phyloP scores from a whole-genome alignment of 2,113 vertebrate species.

The Mormyrus lacerda region DNA sequence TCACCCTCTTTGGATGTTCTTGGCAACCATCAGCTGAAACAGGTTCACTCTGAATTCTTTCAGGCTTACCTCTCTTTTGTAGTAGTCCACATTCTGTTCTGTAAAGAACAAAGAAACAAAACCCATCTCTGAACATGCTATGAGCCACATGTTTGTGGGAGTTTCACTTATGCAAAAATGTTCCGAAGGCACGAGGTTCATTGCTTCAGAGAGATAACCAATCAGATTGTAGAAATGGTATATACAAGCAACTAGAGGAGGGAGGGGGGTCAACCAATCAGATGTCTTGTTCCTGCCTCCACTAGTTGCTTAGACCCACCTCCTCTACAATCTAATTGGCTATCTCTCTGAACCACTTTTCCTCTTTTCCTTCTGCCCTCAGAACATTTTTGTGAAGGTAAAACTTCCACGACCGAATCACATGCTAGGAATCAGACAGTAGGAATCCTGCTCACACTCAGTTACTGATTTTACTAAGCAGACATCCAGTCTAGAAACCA shows the following conservation, averaged over 20 bases:
- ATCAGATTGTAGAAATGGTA: neutral
- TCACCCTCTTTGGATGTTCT: neutral
- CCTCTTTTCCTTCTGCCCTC: neutral
- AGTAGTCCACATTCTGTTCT: slow-evolving; percentile 21
- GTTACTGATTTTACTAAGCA: neutral
- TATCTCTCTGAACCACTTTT: neutral
- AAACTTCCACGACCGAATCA: neutral
- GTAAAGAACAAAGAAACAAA: neutral
- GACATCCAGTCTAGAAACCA: neutral
- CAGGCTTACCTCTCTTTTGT: slow-evolving; percentile 10
- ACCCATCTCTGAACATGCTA: neutral
- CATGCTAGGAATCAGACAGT: neutral
- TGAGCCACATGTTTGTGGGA: neutral
- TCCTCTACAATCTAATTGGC: neutral
- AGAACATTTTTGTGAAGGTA: neutral
- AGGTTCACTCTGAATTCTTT: neutral
- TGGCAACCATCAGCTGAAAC: neutral
- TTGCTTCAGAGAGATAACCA: neutral
- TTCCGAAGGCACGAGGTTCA: neutral
- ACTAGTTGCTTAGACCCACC: neutral
- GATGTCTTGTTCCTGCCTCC: neutral
- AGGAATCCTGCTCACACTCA: neutral
- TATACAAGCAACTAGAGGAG: neutral
- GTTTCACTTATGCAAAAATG: neutral
- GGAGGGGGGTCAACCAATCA: neutral